phyloP scores from a whole-genome alignment of 2,797 vertebrate genomes.

The Somateria mollissima region DNA sequence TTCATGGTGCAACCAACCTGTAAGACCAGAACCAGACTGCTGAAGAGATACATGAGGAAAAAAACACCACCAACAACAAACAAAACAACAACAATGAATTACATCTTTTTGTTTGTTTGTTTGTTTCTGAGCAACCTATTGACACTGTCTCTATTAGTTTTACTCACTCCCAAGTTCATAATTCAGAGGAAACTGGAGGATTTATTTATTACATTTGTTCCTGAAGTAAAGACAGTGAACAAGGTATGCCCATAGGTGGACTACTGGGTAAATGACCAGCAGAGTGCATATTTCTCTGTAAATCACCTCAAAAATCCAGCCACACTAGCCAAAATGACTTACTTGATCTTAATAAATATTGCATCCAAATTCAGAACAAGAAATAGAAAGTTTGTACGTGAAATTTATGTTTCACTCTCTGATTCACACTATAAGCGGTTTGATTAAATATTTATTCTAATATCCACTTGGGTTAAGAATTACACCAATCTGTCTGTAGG shows the following conservation, averaged over 20 bases:
- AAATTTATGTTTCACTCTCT: slow-evolving; percentile 71
- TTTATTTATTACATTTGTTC: not conserved
- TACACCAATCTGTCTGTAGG: slow-evolving; percentile 50
- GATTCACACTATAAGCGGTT: slow-evolving; percentile 58
- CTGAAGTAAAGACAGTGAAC: not conserved
- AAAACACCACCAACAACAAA: not conserved
- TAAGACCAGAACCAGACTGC: not conserved
- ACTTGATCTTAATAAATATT: slow-evolving; percentile 70
- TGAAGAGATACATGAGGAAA: not conserved
- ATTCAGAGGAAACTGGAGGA: not conserved
- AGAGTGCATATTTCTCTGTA: not conserved
- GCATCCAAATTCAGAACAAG: slow-evolving; percentile 51
- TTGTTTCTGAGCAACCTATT: not conserved
- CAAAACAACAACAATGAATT: too few species aligned
- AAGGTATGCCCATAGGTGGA: not conserved
- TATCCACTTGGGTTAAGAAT: slow-evolving; percentile 62
- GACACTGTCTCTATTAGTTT: not conserved
- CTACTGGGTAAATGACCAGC: not conserved
- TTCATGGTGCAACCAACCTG: not conserved
- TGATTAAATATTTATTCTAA: slow-evolving; percentile 78
- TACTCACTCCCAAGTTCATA: not conserved
- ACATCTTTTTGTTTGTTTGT: too few species aligned
- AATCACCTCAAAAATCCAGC: slow-evolving; percentile 26
- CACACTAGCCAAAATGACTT: slow-evolving; percentile 39
- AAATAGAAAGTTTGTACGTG: slow-evolving; percentile 67